Evolutionary conservation across 2,888 invertebrate genomes (phyloP), one percentile per base, ranked within the genome.

Genomic region (Caenorhabditis uteleia): DNA sequence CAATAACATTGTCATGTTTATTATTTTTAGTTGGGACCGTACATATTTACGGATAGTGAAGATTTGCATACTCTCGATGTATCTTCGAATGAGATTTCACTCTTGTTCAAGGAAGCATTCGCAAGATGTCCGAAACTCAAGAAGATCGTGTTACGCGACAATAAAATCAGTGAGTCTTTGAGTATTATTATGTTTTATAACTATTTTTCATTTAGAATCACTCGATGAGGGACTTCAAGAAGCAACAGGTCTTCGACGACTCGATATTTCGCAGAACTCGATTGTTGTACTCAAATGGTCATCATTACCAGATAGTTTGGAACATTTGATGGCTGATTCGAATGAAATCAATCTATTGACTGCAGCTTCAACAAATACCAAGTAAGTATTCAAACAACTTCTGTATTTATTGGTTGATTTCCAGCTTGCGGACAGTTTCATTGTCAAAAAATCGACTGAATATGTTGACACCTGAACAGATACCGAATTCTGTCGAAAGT

Each of bases 111-210:
- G 20, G 78, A 78, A 34, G 75, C 78, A 1, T 77, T 80, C 43
- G 59, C 70, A 23, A 78, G 75, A 56, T 74, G 73, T 42, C 74
- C 78, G 8, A 67, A 73, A 23, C 58, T 82, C 40, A 47, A 48
- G 16, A 60, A 62, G 16, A 47, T 82, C 36, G 71, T 77, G 43
- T 43, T 82, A 55, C 66, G 70, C 14, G 49, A 59, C 23, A 82
- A 82, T 58, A 54, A 66, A 40, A 45, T 80, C n/a, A 47, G 51
- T 50, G 34, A 57, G 51, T 65, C 90, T 92, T 72, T 26, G 7
- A 10, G 7, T 3, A 27, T 21, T 43, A 21, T 18, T 20, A 27
- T 14, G 20, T 40, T 29, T 25, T 10, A 25, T 14, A 27, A 21
- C 20, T 1, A 29, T 21, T 44, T 44, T 36, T 38, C 7, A 38